phyloP scores from a whole-genome alignment of 1,140 invertebrate genomes.

The Macrobrachium rosenbergii region DNA sequence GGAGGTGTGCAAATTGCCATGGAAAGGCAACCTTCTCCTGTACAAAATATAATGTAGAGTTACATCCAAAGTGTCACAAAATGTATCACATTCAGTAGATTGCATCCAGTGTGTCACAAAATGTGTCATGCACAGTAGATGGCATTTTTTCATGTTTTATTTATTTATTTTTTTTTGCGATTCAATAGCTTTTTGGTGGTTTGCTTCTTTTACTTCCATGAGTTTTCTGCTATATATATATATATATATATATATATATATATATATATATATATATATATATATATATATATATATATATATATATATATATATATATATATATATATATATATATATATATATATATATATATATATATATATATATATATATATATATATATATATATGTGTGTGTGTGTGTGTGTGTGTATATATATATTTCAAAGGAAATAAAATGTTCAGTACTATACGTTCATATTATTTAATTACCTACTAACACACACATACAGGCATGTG shows the following conservation, averaged over 20 bases:
- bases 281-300: background rate
- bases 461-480: background rate
- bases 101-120: too few relatives aligned
- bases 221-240: too few relatives aligned
- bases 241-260: background rate
- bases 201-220: too few relatives aligned
- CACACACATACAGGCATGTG: too few relatives aligned
- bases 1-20: background rate
- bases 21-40: constrained; percentile 12
- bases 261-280: background rate
- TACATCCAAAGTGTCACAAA: too few relatives aligned
- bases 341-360: constrained; percentile 32
- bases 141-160: too few relatives aligned
- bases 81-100: too few relatives aligned
- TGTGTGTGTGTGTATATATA: constrained; percentile 16
- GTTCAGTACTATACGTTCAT: background rate
- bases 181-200: too few relatives aligned
- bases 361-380: constrained; percentile 31
- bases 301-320: constrained; percentile 29
- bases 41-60: background rate
- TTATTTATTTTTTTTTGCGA: too few relatives aligned
- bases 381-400: constrained; percentile 19
- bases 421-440: background rate
- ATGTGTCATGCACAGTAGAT: too few relatives aligned
- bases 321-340: constrained; percentile 32